Evolutionary conservation across 37 sponge, comb jelly and placozoan genomes (phyloP).

Genomic region (Ianthella basta): DNA sequence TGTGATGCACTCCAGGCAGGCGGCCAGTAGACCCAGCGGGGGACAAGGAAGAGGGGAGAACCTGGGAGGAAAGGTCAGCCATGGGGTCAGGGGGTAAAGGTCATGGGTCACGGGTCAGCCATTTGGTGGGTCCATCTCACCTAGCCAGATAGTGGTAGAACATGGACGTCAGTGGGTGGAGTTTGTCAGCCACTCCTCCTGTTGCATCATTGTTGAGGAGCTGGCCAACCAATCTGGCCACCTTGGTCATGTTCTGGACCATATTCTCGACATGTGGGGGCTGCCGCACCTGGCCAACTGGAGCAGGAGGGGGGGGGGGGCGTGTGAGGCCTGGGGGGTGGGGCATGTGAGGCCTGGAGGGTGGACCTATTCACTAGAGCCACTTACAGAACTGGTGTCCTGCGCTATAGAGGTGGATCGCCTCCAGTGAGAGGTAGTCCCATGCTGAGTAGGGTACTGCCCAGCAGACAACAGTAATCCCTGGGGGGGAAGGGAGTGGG

Average conservation of each 20-base stretch:
- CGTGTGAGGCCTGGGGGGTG: not conserved
- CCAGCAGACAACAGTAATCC: constrained; percentile 53
- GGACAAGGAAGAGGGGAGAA: constrained; percentile 55
- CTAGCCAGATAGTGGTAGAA: constrained; percentile 47
- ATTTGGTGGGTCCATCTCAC: not conserved
- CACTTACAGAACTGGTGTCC: constrained; percentile 30
- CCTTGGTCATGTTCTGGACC: constrained; percentile 30
- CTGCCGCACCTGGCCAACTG: not conserved
- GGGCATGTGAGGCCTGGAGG: not conserved
- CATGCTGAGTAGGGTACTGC: constrained; percentile 53
- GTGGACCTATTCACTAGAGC: constrained; percentile 1
- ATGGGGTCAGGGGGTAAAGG: not conserved
- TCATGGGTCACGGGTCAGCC: not conserved
- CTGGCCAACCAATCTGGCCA: constrained; percentile 39
- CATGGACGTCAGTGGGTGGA: constrained; percentile 55
- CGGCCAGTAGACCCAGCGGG: constrained; percentile 53
- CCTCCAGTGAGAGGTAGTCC: constrained; percentile 57
- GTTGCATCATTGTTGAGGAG: constrained; percentile 53
- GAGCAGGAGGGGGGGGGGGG: not conserved
- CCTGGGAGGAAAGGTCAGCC: constrained; percentile 12
- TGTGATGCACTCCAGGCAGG: constrained; percentile 62
- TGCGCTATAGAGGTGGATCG: constrained; percentile 36
- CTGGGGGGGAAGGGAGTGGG: too few relatives aligned
- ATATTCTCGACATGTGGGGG: not conserved
- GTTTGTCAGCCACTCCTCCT: constrained; percentile 3